A percentile compares a stretch with the other conserved stretches of the same genome.
Evolutionary conservation across 2,113 vertebrate species (phyloP).

Genomic region (Nothoprocta perdicaria): DNA sequence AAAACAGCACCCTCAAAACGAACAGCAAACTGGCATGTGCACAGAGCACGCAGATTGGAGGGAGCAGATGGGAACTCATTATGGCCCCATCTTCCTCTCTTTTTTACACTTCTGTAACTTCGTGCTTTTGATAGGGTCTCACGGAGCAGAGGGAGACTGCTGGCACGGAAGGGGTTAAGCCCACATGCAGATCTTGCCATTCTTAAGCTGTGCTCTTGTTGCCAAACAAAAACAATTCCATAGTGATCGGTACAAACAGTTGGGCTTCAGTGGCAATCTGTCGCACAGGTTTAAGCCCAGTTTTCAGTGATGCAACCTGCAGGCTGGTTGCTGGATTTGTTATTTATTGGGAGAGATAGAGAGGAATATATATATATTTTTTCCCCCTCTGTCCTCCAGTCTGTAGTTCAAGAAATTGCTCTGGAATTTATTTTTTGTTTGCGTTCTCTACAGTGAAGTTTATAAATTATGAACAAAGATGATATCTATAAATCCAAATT

Average conservation of each 20-base stretch:
- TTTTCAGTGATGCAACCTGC: conserved; percentile 37
- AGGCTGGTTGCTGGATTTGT: background rate
- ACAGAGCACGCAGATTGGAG: conserved; percentile 54
- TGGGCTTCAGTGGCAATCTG: conserved; percentile 67
- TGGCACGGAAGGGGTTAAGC: conserved; percentile 12
- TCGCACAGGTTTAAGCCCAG: conserved; percentile 24
- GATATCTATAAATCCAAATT: conserved; percentile 44
- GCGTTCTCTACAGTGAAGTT: conserved; percentile 20
- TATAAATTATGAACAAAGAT: conserved; percentile 29
- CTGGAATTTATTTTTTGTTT: background rate
- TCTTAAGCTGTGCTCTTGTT: conserved; percentile 53
- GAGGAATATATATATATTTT: conserved; percentile 3
- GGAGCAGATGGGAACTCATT: conserved; percentile 69
- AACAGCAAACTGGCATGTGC: conserved; percentile 61
- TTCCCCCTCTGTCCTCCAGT: background rate
- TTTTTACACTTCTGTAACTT: conserved; percentile 54
- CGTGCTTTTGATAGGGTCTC: conserved; percentile 52
- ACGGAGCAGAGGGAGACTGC: background rate
- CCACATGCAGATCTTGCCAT: conserved; percentile 30
- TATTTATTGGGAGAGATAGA: conserved; percentile 31
- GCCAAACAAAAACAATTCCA: conserved; percentile 72
- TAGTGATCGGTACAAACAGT: conserved; percentile 60
- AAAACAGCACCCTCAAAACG: conserved; percentile 49
- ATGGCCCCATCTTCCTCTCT: conserved; percentile 52
- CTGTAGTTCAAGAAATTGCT: background rate